A percentile compares a stretch with the other conserved stretches of the same genome.
Evolutionary conservation across 2,113 vertebrate genomes (phyloP).

Genomic region (Ancistrus triradiatus): DNA sequence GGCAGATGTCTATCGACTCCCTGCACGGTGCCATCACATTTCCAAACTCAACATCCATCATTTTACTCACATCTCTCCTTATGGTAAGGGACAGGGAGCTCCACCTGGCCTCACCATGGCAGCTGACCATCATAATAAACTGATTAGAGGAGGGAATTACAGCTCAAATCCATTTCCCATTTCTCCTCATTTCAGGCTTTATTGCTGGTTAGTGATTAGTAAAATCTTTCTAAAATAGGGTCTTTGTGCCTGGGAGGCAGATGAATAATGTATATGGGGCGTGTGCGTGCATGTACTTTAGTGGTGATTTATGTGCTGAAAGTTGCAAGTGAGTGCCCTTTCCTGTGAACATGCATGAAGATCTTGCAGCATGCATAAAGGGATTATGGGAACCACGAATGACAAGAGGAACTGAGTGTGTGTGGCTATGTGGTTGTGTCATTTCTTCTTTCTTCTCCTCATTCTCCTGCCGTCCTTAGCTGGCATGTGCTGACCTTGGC

Average conservation of each 20-base stretch:
- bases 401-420: conserved; percentile 8
- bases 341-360: no score
- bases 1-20: no score
- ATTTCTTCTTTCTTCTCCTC: background rate
- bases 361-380: conserved; percentile 15
- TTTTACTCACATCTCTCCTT: conserved; percentile 35
- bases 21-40: no score
- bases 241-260: conserved; percentile 31
- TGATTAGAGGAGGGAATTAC: conserved; percentile 26
- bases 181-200: conserved; percentile 25
- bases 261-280: conserved; percentile 44
- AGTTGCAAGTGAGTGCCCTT: conserved; percentile 1
- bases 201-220: conserved; percentile 40
- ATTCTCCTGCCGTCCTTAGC: background rate
- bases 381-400: conserved; percentile 31
- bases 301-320: conserved; percentile 21
- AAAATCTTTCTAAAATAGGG: conserved; percentile 35
- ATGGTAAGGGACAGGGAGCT: conserved; percentile 29
- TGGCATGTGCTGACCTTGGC: conserved; percentile 40
- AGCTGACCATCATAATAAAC: conserved; percentile 11
- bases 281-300: no score
- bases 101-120: background rate
- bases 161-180: conserved; percentile 30
- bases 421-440: background rate
- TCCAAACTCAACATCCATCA: conserved; percentile 8